Percentiles rank a stretch among this genome's conserved stretches.
phyloP scores from a whole-genome alignment of 2,888 invertebrate species.

The Leptogaster cylindrica region DNA sequence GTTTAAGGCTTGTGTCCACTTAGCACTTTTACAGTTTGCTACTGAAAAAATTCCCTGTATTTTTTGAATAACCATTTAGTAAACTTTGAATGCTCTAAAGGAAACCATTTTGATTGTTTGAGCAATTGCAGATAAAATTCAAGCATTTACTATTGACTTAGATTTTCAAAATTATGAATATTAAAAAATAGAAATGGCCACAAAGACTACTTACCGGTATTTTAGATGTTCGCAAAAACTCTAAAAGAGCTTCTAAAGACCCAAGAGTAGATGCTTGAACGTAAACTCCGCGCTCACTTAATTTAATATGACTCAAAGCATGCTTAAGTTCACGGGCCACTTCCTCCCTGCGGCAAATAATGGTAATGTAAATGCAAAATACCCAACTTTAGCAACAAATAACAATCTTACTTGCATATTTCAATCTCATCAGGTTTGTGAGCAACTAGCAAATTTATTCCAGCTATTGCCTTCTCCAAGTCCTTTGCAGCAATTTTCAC shows the following conservation, averaged over 20 bases:
- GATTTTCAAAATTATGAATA: background rate
- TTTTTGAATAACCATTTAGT: no score
- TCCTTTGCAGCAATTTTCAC: slow-evolving; percentile 99
- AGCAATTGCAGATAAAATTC: no score
- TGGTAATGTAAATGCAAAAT: no score
- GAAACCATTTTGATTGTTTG: no score
- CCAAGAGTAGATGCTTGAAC: slow-evolving; percentile 99
- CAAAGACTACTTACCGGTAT: slow-evolving; percentile 82
- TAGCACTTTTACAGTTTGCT: no score
- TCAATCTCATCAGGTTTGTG: slow-evolving; percentile 94
- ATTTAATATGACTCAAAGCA: slow-evolving; percentile 90
- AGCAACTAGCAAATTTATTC: slow-evolving; percentile 90
- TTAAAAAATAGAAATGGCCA: background rate
- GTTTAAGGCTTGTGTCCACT: no score
- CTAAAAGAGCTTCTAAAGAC: slow-evolving; percentile 93
- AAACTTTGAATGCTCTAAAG: no score
- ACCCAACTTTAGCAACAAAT: background rate
- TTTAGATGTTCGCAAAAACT: slow-evolving; percentile 88
- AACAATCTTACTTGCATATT: slow-evolving; percentile 67
- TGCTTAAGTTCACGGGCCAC: slow-evolving; percentile 85
- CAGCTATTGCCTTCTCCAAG: slow-evolving; percentile 96
- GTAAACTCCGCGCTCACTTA: slow-evolving; percentile 92
- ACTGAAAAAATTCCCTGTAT: no score
- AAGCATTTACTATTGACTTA: no score
- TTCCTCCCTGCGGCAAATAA: slow-evolving; percentile 71